These are phyloP conservation scores for Thryonomys swinderianus DNA, from an alignment of 2,113 vertebrate species.

Conservation along the genomic window DNA sequence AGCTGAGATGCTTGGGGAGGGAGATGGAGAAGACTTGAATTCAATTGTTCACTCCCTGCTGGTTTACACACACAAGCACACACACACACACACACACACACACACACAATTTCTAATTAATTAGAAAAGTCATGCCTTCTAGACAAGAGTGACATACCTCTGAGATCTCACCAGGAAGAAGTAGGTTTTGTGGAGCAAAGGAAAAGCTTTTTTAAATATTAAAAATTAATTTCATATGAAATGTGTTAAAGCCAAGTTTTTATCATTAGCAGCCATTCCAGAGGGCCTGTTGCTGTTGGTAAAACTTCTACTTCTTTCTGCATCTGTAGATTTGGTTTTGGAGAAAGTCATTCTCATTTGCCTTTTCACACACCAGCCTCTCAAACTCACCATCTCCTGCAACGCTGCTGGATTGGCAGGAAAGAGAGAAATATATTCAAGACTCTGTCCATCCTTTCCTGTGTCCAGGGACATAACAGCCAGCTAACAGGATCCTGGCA, in stretches of 20 bases:
- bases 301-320: constrained; percentile 79
- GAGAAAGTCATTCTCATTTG: neutral
- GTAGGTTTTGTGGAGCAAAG: constrained; percentile 81
- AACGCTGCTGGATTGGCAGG: constrained; percentile 57
- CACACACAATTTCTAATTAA: constrained; percentile 84
- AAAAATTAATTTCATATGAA: constrained; percentile 83
- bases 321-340: constrained; percentile 68
- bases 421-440: constrained; percentile 49
- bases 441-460: no score
- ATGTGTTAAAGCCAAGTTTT: constrained; percentile 79
- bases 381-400: constrained; percentile 54
- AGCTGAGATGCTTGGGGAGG: neutral
- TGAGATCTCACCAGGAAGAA: constrained; percentile 86
- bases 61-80: constrained; percentile 37
- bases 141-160: constrained; percentile 82
- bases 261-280: constrained; percentile 82
- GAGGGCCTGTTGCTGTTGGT: constrained; percentile 70
- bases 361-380: constrained; percentile 41
- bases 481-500: neutral
- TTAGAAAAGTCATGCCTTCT: constrained; percentile 84
- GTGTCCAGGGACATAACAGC: constrained; percentile 18
- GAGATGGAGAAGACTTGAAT: constrained; percentile 58
- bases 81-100: constrained; percentile 22
- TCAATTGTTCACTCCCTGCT: constrained; percentile 68
- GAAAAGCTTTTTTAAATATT: constrained; percentile 81